These are phyloP conservation scores for Leistus spinibarbis DNA, from an alignment of 2,888 invertebrate species.

Conservation along the genomic window DNA sequence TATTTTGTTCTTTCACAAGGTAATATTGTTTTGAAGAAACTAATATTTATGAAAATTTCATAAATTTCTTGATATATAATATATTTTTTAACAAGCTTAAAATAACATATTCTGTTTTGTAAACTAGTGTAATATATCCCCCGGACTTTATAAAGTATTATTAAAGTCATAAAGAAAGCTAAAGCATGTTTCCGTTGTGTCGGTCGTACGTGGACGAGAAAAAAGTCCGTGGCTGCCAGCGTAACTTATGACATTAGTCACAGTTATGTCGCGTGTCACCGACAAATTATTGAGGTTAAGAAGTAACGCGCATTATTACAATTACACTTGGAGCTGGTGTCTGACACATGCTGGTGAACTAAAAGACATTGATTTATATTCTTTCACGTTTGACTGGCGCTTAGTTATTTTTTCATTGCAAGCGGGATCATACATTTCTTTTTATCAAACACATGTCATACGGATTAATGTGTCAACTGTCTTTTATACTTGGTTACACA, in stretches of 20 bases:
- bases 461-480: constrained; percentile 19
- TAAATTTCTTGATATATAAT: background rate
- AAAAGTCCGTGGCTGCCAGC: background rate
- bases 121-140: background rate
- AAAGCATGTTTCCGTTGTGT: constrained; percentile 1
- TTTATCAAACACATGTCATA: background rate
- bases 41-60: background rate
- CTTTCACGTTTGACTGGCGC: background rate
- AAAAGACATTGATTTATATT: constrained; percentile 4
- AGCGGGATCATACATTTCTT: background rate
- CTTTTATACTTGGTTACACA: constrained; percentile 3
- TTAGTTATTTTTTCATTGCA: background rate
- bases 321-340: background rate
- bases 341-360: background rate
- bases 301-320: constrained; percentile 1
- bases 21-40: background rate
- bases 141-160: background rate
- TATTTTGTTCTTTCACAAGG: no score
- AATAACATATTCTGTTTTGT: background rate
- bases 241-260: constrained; percentile 8
- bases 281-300: constrained; percentile 8
- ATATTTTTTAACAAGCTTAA: background rate
- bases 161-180: background rate
- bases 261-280: constrained; percentile 3
- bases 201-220: background rate